Conservation (phyloP, 1,140 invertebrate genomes). For the Drosophila guanche region DNA sequence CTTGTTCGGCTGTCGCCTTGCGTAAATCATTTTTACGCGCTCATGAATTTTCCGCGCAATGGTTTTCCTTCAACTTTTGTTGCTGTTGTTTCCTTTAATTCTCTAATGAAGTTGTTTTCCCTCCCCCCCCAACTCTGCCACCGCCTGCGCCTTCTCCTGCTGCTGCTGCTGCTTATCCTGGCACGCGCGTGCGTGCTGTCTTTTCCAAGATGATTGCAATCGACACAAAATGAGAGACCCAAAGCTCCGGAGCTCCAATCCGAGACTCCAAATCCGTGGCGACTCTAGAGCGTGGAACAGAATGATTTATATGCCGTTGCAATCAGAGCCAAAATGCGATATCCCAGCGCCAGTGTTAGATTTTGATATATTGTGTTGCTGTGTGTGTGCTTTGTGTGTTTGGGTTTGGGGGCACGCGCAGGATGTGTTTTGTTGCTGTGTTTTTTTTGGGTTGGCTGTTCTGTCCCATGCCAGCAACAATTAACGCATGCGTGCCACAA, state of each 20-base stretch:
- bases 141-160: background rate
- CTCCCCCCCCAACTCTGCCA: conserved; percentile 2
- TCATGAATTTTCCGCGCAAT: conserved; percentile 42
- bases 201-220: conserved; percentile 70
- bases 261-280: conserved; percentile 3
- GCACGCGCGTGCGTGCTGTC: conserved; percentile 78
- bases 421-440: conserved; percentile 53
- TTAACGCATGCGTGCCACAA: conserved; percentile 76
- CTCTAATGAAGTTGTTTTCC: conserved; percentile 71
- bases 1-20: conserved; percentile 69
- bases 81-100: background rate
- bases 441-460: conserved; percentile 14
- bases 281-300: conserved; percentile 18
- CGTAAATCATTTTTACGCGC: conserved; percentile 71
- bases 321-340: conserved; percentile 72
- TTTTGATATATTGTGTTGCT: conserved; percentile 74
- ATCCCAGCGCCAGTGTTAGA: conserved; percentile 71
- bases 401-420: conserved; percentile 73
- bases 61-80: conserved; percentile 20
- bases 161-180: conserved; percentile 36
- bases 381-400: too few species aligned
- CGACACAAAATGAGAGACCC: conserved; percentile 50
- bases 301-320: conserved; percentile 74
- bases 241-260: conserved; percentile 13
- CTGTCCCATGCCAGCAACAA: conserved; percentile 63